Evolutionary conservation across 2,113 vertebrate species (phyloP).

Genomic region (Hylia prasina): DNA sequence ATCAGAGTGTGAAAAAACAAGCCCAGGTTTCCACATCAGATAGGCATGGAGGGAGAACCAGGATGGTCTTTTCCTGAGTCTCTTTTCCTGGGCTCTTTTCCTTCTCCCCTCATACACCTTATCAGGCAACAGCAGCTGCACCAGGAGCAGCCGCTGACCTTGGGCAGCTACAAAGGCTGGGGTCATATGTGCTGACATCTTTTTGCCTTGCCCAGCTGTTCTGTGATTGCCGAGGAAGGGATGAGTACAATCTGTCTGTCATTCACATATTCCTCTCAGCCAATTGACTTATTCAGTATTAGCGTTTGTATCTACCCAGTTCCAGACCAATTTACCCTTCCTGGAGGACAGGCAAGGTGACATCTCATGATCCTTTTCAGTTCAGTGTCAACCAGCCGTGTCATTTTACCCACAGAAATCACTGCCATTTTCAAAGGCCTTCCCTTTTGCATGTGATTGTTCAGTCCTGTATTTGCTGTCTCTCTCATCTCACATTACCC

Average conservation of each 20-base stretch:
- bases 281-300: background rate
- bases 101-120: background rate
- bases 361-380: background rate
- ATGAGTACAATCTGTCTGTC: background rate
- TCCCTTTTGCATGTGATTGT: background rate
- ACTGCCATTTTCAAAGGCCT: background rate
- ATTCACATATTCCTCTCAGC: background rate
- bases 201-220: background rate
- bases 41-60: background rate
- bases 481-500: background rate
- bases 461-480: background rate
- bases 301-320: background rate
- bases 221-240: background rate
- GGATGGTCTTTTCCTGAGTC: background rate
- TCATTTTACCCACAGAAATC: background rate
- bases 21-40: background rate
- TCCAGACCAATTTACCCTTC: background rate
- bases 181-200: background rate
- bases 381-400: background rate
- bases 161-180: background rate
- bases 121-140: background rate
- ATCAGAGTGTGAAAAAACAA: background rate
- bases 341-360: background rate
- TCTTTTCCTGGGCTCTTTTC: background rate
- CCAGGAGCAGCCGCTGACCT: background rate